Evolutionary conservation across 1,140 invertebrate species (phyloP), one percentile per base, ranked within the genome.

Genomic region (Paraescarpia echinospica): DNA sequence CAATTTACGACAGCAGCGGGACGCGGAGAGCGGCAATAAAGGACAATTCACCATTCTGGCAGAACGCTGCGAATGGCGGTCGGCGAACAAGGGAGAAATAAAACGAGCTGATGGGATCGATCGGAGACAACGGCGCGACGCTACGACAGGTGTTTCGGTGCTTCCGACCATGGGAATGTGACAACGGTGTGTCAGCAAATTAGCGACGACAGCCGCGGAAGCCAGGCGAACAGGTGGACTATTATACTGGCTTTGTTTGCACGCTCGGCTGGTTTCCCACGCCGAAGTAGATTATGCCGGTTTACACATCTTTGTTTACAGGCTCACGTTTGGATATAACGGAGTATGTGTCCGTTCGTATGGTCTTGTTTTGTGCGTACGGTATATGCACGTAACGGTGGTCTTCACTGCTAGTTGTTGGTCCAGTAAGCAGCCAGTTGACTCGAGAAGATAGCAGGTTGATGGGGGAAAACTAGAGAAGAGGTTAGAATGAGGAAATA

Each of bases 141-240:
- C 59, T 18, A 31, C 59, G 59, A 77, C 59, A 77, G 59, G 59
- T 77, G 59, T 77, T 77, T 18, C 59, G 59, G 59, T 77, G 27
- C 59, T 77, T 77, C 59, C 59, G 59, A 77, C 59, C 59, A 77
- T 77, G 59, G 59, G 59, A 77, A 77, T 77, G 59, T 77, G 59
- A 27, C 59, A 77, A 77, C 59, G 22, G 59, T 27, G 14, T 77
- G 59, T 77, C 59, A 77, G 59, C 59, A 77, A 77, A 77, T 77
- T 77, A 77, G 59, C 59, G 18, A 77, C 59, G 22, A 2, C 59
- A 27, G 59, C 59, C 59, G 59, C 59, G 59, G 59, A 77, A 18
- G 59, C 59, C 59, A 2, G 22, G 4, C 59, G 59, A 77, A 77
- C 59, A 77, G 59, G 59, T 77, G 59, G 14, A 77, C 59, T 77